phyloP scores from a whole-genome alignment of 2,113 vertebrate species.

The Eonycteris spelaea region DNA sequence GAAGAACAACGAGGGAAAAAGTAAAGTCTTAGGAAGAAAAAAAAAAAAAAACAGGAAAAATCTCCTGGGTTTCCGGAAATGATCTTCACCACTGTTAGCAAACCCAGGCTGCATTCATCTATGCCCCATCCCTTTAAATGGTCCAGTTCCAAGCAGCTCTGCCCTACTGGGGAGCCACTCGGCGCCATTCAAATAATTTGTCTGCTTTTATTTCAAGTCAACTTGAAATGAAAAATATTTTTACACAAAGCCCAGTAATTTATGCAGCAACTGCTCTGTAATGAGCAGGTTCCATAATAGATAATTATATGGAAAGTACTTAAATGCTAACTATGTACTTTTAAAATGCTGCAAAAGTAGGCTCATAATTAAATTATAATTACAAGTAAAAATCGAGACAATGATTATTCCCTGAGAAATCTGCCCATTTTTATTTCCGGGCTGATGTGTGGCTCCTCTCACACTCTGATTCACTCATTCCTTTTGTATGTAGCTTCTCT shows the following conservation, averaged over 20 bases:
- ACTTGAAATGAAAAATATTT: constrained; percentile 72
- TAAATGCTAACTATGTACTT: constrained; percentile 77
- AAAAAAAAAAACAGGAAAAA: background rate
- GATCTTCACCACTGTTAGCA: background rate
- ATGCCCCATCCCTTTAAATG: background rate
- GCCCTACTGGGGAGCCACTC: background rate
- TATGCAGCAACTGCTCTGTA: constrained; percentile 60
- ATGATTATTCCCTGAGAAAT: constrained; percentile 70
- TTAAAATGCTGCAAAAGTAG: constrained; percentile 71
- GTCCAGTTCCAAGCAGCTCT: background rate
- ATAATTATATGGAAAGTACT: constrained; percentile 78
- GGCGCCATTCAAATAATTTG: constrained; percentile 37
- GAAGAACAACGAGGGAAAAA: background rate
- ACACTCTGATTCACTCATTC: constrained; percentile 35
- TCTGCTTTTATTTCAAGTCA: constrained; percentile 67
- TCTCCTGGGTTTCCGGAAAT: background rate
- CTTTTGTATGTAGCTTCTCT: constrained; percentile 41
- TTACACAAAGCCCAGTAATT: constrained; percentile 73
- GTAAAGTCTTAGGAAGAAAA: background rate
- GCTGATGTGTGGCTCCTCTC: background rate
- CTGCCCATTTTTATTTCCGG: constrained; percentile 34
- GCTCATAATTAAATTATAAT: constrained; percentile 81
- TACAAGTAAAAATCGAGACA: constrained; percentile 72
- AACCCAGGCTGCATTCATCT: background rate
- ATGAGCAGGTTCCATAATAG: constrained; percentile 75